These are phyloP conservation scores for Standfussiana lucernea DNA, from an alignment of 2,888 invertebrate species.

Conservation along the genomic window DNA sequence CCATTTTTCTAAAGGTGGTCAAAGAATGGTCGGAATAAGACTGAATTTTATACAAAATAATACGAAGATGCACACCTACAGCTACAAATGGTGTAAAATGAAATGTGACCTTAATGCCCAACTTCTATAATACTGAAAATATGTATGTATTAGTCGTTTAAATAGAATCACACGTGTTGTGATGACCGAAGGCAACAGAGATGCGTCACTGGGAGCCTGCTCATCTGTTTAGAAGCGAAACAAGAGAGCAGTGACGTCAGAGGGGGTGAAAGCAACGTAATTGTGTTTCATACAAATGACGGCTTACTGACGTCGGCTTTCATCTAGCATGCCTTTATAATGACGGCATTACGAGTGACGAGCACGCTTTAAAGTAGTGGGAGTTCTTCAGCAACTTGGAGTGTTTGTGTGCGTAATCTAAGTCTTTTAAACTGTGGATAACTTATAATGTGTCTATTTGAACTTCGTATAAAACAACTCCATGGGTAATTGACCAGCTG, in stretches of 20 bases:
- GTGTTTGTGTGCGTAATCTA: background rate
- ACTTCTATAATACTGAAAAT: background rate
- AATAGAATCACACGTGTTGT: slow-evolving; percentile 8
- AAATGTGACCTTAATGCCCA: background rate
- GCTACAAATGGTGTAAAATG: background rate
- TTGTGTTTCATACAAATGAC: slow-evolving; percentile 42
- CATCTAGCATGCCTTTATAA: slow-evolving; percentile 31
- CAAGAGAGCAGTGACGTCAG: slow-evolving; percentile 42
- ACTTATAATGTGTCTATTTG: background rate
- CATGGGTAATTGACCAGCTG: no score
- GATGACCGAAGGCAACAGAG: slow-evolving; percentile 5
- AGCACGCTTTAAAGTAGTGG: background rate
- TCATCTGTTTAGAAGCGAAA: slow-evolving; percentile 29
- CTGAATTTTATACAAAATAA: background rate
- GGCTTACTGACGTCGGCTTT: slow-evolving; percentile 31
- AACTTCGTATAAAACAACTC: background rate
- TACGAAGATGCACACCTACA: background rate
- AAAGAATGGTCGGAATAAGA: background rate
- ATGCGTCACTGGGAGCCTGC: slow-evolving; percentile 30
- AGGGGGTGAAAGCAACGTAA: slow-evolving; percentile 37
- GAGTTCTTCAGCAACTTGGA: background rate
- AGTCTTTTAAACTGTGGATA: background rate
- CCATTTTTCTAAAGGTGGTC: background rate
- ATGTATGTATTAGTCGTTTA: background rate
- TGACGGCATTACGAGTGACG: slow-evolving; percentile 19